Percentiles rank a stretch among this genome's conserved stretches.
These are phyloP conservation scores for Orcinus orca DNA, from an alignment of 2,113 vertebrate species.

Conservation along the genomic window DNA sequence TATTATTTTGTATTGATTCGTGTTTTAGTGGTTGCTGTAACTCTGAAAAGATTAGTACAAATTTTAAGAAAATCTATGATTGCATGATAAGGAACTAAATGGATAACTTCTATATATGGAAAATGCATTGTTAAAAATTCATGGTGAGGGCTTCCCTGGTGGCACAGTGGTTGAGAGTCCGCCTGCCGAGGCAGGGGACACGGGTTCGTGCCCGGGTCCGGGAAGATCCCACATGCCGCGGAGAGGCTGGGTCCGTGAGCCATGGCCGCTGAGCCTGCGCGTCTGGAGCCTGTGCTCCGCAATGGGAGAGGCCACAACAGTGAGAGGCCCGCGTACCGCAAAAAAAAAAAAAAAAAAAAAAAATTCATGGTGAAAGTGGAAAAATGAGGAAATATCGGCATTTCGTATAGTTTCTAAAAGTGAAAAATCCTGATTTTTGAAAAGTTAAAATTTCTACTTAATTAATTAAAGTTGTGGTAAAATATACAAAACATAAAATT, in stretches of 20 bases:
- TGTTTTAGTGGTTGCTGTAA: constrained; percentile 36
- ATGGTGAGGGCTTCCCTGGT: not conserved
- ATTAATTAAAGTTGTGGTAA: not conserved
- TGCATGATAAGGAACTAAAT: constrained; percentile 2
- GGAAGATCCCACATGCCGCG: too few species aligned
- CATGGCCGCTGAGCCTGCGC: too few species aligned
- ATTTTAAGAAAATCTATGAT: constrained; percentile 47
- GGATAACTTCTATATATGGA: not conserved
- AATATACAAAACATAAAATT: too few species aligned
- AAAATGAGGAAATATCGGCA: constrained; percentile 23
- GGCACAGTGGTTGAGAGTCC: too few species aligned
- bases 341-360: too few species aligned
- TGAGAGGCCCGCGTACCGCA: too few species aligned
- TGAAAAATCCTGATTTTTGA: constrained; percentile 31
- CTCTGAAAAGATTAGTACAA: constrained; percentile 41
- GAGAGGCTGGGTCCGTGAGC: too few species aligned
- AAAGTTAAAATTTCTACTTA: not conserved
- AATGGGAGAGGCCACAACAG: too few species aligned
- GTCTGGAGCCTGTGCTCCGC: too few species aligned
- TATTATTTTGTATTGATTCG: constrained; percentile 28
- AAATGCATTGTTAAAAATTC: not conserved
- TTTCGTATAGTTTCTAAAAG: constrained; percentile 20
- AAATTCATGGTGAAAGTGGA: constrained; percentile 12
- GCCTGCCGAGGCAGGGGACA: too few species aligned
- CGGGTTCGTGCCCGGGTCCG: too few species aligned